Conservation (phyloP, 2,113 vertebrate genomes). For the Anolis sagrei region DNA sequence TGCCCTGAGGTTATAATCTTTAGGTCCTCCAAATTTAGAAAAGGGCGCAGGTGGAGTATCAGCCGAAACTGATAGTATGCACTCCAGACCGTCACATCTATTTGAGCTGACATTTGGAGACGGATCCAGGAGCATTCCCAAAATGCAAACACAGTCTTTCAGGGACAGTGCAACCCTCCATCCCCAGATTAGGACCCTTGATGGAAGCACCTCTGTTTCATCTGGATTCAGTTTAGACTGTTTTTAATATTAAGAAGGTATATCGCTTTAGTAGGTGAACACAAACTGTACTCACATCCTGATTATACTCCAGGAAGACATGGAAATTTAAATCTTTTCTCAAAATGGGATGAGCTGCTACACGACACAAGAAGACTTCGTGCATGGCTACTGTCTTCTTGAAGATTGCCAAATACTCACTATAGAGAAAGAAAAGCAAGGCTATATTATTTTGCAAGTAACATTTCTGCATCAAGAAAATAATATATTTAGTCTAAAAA, state of each 20-base stretch:
- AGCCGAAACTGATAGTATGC: no score
- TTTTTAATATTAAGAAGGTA: not conserved
- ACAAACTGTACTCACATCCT: conserved; percentile 89
- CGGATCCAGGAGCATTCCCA: no score
- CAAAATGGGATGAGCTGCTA: conserved; percentile 96
- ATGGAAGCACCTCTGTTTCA: no score
- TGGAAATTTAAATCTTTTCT: conserved; percentile 99
- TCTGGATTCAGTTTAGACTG: no score
- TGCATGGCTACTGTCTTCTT: conserved; percentile 99
- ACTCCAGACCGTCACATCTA: no score
- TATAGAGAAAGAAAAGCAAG: conserved; percentile 74
- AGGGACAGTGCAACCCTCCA: no score
- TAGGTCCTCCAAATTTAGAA: no score
- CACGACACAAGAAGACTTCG: conserved; percentile 97
- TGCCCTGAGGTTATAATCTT: no score
- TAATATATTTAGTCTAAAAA: conserved; percentile 72
- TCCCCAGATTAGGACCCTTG: no score
- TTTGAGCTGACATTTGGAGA: no score
- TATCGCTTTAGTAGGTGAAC: not conserved
- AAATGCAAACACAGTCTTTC: no score
- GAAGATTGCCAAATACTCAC: conserved; percentile 99
- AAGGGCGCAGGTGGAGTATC: no score
- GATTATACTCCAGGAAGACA: conserved; percentile 99
- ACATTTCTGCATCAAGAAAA: conserved; percentile 41
- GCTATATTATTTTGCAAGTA: conserved; percentile 10